A percentile compares a stretch with the other conserved stretches of the same genome.
Conservation (phyloP, 30 jellyfish, hydroid and myxozoan species). For the Pseudorhiza aurosa region DNA sequence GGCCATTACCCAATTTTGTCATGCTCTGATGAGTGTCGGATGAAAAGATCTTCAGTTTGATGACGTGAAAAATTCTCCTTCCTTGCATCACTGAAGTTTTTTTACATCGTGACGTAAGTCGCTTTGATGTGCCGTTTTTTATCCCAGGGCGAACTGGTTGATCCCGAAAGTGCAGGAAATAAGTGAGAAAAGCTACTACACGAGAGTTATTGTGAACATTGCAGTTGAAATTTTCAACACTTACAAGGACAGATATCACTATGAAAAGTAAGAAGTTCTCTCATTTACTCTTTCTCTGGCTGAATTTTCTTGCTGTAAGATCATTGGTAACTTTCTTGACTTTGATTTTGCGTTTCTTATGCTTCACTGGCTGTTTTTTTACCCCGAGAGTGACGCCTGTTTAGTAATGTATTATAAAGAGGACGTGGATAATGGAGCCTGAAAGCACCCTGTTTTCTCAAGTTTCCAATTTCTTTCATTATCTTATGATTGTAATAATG, state of each 20-base stretch:
- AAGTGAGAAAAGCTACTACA: conserved; percentile 66
- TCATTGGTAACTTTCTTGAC: neutral
- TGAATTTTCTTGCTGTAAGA: neutral
- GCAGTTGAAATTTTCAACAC: conserved; percentile 84
- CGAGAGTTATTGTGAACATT: conserved; percentile 49
- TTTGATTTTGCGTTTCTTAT: neutral
- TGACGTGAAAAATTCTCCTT: too few species aligned
- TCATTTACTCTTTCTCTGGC: neutral
- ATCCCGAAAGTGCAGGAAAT: conserved; percentile 83
- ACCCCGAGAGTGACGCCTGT: too few species aligned
- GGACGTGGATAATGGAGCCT: too few species aligned
- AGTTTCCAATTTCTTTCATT: neutral
- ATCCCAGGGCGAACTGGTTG: conserved; percentile 74
- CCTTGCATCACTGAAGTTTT: too few species aligned
- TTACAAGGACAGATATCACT: conserved; percentile 74
- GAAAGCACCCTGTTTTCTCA: neutral
- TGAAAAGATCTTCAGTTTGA: too few species aligned
- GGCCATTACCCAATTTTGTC: too few species aligned
- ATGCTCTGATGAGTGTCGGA: too few species aligned
- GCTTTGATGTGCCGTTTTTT: neutral
- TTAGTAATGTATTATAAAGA: too few species aligned
- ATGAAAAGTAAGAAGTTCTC: conserved; percentile 74
- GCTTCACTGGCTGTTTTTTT: neutral
- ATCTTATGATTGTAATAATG: too few species aligned
- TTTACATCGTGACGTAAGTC: too few species aligned